Base-by-base conservation (phyloP, 2,888 invertebrate species). In the Holacanthella duospinosa region DNA sequence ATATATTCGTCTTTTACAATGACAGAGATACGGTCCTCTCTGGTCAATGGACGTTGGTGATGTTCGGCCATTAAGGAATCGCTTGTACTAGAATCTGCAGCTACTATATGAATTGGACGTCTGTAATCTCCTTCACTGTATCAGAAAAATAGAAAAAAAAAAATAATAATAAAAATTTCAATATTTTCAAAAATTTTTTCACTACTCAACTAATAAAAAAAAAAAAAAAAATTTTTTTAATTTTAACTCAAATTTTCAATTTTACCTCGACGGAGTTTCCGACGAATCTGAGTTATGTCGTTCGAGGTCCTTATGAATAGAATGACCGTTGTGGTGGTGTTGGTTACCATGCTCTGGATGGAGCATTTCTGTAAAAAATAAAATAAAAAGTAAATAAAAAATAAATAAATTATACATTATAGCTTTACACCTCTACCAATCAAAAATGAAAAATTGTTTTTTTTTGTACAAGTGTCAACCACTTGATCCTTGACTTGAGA, bases 1-100 rank as follows among this genome's bases (percentile, higher is more conserved):
- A 70, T 59, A 25, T 70, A 69, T 56, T 72, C 70, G 59, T 72
- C 72, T 55, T 72, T 72, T 19, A 72, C 70, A 63, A 72, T 72
- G 27, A 72, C 72, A 29, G 72, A 72, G 28, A 66, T 68, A 54
- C 72, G 63, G 57, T 69, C 66, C 59, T 72, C 71, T 57, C 65
- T 29, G 4, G 48, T 48, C 19, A 48, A 21, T 55, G 48, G 21
- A 28, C 36, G 53, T n/a, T 59, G 57, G 2, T 24, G 55, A 25
- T 26, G 19, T 43, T 26, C 61, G 59, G 27, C 62, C 60, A 63
- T 29, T 56, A 53, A 12, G 56, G 66, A 61, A 60, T 67, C 66
- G 21, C 65, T 62, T 26, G 68, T 68, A 61, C 70, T 69, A 19
- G 66, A 67, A 58, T 69, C 68, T n/a, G 68, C 68, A 28, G 71